Conservation (phyloP, 2,113 vertebrate genomes). For the Taxidea taxus region DNA sequence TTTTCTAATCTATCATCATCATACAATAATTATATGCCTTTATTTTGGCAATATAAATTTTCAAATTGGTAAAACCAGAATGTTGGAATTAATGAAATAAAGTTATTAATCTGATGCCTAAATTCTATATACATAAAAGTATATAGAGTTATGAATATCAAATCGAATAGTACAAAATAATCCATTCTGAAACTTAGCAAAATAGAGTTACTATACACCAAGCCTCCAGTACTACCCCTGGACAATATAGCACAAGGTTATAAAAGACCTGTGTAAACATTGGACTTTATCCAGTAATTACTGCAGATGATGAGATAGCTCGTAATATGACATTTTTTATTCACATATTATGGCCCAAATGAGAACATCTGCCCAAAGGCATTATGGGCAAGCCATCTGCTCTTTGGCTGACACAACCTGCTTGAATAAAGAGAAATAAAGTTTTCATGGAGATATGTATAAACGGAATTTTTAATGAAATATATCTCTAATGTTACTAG, state of each 20-base stretch:
- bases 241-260: not conserved
- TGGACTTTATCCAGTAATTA: slow-evolving; percentile 73
- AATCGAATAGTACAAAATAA: slow-evolving; percentile 38
- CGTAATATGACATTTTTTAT: slow-evolving; percentile 63
- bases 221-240: not conserved
- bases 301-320: slow-evolving; percentile 61
- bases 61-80: not conserved
- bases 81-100: not conserved
- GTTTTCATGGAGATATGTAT: slow-evolving; percentile 24
- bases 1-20: not conserved
- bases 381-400: slow-evolving; percentile 71
- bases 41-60: not conserved
- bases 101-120: not conserved
- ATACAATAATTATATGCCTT: not conserved
- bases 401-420: slow-evolving; percentile 61
- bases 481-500: slow-evolving; percentile 11
- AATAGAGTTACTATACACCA: slow-evolving; percentile 13
- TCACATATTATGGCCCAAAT: slow-evolving; percentile 69
- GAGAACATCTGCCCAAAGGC: slow-evolving; percentile 74
- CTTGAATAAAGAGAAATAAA: slow-evolving; percentile 52
- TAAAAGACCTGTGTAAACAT: slow-evolving; percentile 57
- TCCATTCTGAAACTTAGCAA: slow-evolving; percentile 22
- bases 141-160: not conserved
- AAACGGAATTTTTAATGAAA: slow-evolving; percentile 40
- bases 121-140: not conserved